Base-by-base conservation (phyloP, 2,113 vertebrate genomes). In the Pollachius pollachius region DNA sequence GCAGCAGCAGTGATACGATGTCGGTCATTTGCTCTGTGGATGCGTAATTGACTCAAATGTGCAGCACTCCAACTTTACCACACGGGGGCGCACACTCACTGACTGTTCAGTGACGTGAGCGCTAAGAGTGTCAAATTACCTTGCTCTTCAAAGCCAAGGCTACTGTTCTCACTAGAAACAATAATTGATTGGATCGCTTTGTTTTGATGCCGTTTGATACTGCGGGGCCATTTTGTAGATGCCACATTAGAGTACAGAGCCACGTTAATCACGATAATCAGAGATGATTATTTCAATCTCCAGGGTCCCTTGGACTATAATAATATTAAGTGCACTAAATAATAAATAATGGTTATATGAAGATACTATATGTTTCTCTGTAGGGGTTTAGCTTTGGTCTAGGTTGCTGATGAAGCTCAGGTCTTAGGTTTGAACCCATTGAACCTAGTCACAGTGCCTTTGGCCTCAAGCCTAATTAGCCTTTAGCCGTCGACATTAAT, bases 21-120 rank as follows among this genome's bases (percentile, higher is more conserved):
- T 30, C 30, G 30, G 30, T 30, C 5, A 30, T 30, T 30, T 30
- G 4, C 30, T 30, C 30, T 30, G 30, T 30, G 30, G 30, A 30
- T 30, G 30, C 30, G 30, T 30, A 30, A 6, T 6, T 5, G 30
- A 30, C 30, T 30, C 30, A 30, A 30, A 30, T 60, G 12, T 81
- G 83, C 66, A 85, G 65, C 85, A 63, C 63, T 64, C 3, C 1
- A 17, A 1, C 77, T 72, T 67, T 25, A 71, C 87, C 89, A 90
- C 88, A 81, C 73, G 87, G 57, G 73, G 87, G 88, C 73, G 48
- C 54, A 81, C 66, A 67, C 3, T 27, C 73, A 83, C 73, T 74
- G 4, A 77, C 65, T 6, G 18, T 8, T 7, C 6, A 25, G 4
- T 12, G 41, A 15, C 21, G 69, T 65, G 30, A 13, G 41, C 41